phyloP scores from a whole-genome alignment of 1,140 invertebrate species.

The Euglossa dilemma region DNA sequence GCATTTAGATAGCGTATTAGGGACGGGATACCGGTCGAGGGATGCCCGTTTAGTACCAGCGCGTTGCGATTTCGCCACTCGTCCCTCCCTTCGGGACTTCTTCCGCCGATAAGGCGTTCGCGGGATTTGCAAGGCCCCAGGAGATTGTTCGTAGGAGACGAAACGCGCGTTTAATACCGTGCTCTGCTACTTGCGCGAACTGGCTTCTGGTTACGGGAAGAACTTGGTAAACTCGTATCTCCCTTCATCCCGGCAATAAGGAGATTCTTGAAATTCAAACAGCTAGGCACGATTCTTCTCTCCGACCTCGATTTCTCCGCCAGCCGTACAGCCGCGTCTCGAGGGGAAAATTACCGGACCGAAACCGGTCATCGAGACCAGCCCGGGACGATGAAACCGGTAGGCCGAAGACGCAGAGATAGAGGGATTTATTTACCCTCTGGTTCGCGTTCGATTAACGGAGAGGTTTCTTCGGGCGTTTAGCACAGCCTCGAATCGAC shows the following conservation, averaged over 20 bases:
- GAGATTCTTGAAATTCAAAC: background rate
- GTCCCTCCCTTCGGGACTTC: background rate
- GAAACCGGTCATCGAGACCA: background rate
- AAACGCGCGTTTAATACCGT: conserved; percentile 22
- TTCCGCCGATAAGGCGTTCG: background rate
- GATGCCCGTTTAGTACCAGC: conserved; percentile 25
- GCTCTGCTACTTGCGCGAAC: background rate
- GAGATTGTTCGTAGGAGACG: background rate
- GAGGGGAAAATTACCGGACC: no score
- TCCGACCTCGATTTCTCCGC: background rate
- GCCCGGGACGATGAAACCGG: no score
- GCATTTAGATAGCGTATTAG: conserved; percentile 73
- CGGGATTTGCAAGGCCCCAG: conserved; percentile 18
- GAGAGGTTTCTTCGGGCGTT: background rate
- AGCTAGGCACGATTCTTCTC: background rate
- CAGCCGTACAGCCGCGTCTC: background rate
- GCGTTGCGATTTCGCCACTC: conserved; percentile 42
- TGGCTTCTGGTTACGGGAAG: background rate
- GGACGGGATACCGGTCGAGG: background rate
- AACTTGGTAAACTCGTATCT: conserved; percentile 15
- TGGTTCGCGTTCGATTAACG: background rate
- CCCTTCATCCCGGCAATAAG: background rate
- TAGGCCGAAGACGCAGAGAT: background rate
- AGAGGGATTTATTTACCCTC: background rate
- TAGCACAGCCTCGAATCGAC: background rate